Evolutionary conservation across 2,797 vertebrate genomes (phyloP).

Genomic region (Denticeps clupeoides): DNA sequence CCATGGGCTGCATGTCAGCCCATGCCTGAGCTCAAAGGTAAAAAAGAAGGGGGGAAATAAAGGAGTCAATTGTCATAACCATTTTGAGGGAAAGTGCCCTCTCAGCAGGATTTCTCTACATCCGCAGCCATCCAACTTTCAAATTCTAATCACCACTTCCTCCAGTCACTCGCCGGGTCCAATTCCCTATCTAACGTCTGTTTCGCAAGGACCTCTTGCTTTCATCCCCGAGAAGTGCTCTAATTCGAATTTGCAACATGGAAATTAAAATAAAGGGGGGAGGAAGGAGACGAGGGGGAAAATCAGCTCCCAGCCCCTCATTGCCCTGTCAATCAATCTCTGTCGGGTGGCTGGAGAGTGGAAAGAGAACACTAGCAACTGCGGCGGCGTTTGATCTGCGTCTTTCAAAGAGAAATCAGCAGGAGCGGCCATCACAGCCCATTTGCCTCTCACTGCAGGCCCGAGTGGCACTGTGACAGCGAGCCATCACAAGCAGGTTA

Average conservation of each 20-base stretch:
- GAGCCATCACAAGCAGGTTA: constrained; percentile 67
- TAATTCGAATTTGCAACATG: constrained; percentile 68
- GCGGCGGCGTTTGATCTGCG: constrained; percentile 64
- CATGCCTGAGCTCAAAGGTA: not conserved
- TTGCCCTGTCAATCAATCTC: constrained; percentile 76
- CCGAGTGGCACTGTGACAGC: constrained; percentile 54
- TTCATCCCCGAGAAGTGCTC: constrained; percentile 77
- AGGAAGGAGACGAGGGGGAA: not conserved
- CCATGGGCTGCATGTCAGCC: not conserved
- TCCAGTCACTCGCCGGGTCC: constrained; percentile 6
- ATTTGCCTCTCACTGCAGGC: constrained; percentile 61
- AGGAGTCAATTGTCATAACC: constrained; percentile 55
- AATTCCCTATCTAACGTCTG: constrained; percentile 42
- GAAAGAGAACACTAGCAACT: not conserved
- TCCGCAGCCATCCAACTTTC: constrained; percentile 13
- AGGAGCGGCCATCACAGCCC: constrained; percentile 67
- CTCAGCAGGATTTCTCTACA: constrained; percentile 39
- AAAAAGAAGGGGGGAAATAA: too few species aligned
- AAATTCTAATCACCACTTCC: constrained; percentile 56
- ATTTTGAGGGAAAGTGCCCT: constrained; percentile 51
- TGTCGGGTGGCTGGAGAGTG: constrained; percentile 29
- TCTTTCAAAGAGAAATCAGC: constrained; percentile 57
- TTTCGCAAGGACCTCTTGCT: constrained; percentile 69
- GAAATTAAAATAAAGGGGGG: constrained; percentile 61
- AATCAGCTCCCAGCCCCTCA: constrained; percentile 45